A percentile compares a stretch with the other conserved stretches of the same genome.
Conservation (phyloP, 1,140 invertebrate genomes). For the Dysdera silvatica region DNA sequence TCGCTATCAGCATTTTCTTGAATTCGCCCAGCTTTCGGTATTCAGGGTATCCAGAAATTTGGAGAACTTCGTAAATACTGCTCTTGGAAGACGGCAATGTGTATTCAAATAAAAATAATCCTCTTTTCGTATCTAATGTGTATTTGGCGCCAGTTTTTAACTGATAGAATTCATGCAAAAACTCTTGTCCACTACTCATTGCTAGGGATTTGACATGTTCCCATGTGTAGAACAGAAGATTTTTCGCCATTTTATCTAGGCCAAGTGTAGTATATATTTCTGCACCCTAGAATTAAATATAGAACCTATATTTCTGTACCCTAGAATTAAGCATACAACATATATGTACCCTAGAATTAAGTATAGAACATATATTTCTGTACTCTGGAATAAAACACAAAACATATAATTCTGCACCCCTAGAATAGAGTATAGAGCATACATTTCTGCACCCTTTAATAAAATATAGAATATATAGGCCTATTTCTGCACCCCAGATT, state of each 20-base stretch:
- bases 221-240: too few relatives aligned
- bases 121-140: slow-evolving; percentile 13
- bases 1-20: background rate
- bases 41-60: slow-evolving; percentile 18
- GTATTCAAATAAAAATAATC: slow-evolving; percentile 11
- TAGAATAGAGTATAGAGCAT: too few relatives aligned
- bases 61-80: slow-evolving; percentile 15
- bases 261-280: slow-evolving; percentile 17
- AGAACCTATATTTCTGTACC: too few relatives aligned
- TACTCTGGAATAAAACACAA: too few relatives aligned
- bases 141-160: slow-evolving; percentile 15
- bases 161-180: slow-evolving; percentile 15
- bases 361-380: too few relatives aligned
- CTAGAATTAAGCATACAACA: too few relatives aligned
- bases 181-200: slow-evolving; percentile 1
- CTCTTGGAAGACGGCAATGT: slow-evolving; percentile 1
- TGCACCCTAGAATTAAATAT: slow-evolving; percentile 15
- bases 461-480: too few relatives aligned
- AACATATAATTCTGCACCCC: too few relatives aligned
- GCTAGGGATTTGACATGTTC: slow-evolving; percentile 1
- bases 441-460: too few relatives aligned
- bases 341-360: too few relatives aligned
- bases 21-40: slow-evolving; percentile 15
- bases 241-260: slow-evolving; percentile 1
- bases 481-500: too few relatives aligned